Base-by-base conservation (phyloP, 2,888 invertebrate genomes). In the Limnephilus auricula region DNA sequence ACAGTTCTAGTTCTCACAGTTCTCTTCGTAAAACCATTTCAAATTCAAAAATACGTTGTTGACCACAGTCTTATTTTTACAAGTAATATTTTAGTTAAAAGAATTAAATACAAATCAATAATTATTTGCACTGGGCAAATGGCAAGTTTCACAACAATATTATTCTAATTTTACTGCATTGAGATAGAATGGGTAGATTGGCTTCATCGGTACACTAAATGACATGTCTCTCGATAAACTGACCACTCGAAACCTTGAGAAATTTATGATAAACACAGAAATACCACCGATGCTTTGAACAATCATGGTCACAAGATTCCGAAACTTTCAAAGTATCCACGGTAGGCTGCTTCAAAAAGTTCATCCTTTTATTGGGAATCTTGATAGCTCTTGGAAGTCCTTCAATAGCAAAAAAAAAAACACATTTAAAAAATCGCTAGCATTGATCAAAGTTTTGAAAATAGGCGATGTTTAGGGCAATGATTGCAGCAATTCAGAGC, bases 101-200 rank as follows among this genome's bases (percentile, higher is more conserved):
- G 25, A 65, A 65, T 65, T 65, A 25, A 25, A 65, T 18, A 65
- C 50, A 65, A 65, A 65, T 65, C 25, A 65, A 65, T 65, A 86
- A 80, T 89, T 37, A 89, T 89, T 89, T 89, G 89, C 80, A 80
- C n/a, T 45, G 25, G 34, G 89, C 89, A 91, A 91, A 89, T 91
- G 91, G 91, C 91, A 91, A 91, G 91, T 9, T 65, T 65, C n/a
- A 65, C 65, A 65, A 65, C 65, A 65, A 65, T n/a, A 65, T 65
- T 65, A 65, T 9, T 65, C 25, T 65, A 65, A 25, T 9, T 65
- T 65, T 65, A 25, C 9, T 25, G 25, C 65, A 65, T 65, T 65
- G 65, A 65, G 25, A 25, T 65, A 65, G 65, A 65, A 65, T 25
- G 65, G 65, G 25, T 65, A 65, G 65, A 65, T 65, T 25, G 25